phyloP scores from a whole-genome alignment of 92 coral and sea anemone genomes.

The Galaxea fascicularis region DNA sequence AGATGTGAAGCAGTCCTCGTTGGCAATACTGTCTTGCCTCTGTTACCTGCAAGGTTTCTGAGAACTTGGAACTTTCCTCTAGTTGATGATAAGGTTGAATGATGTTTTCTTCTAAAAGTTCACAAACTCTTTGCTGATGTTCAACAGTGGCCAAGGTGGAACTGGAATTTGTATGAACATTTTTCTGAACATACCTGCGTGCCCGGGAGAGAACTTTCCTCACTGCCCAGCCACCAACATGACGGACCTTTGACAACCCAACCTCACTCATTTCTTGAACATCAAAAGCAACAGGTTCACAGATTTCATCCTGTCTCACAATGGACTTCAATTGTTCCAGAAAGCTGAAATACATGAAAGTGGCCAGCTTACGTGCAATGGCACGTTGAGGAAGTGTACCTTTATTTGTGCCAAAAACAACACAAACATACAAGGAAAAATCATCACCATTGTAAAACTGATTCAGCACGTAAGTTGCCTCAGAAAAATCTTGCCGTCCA shows the following conservation, averaged over 20 bases:
- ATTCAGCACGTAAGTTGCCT: conserved; percentile 36
- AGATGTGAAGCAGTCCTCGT: conserved; percentile 38
- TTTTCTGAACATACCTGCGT: conserved; percentile 12
- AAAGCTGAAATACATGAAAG: conserved; percentile 5
- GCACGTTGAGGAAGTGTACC: neutral
- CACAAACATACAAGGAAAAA: conserved; percentile 29
- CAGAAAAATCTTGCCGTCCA: conserved; percentile 34
- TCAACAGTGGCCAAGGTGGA: conserved; percentile 10
- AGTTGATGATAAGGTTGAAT: conserved; percentile 31
- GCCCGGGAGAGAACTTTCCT: conserved; percentile 33
- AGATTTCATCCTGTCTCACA: conserved; percentile 13
- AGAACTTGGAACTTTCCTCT: conserved; percentile 1
- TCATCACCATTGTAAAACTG: conserved; percentile 16
- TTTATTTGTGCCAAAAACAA: neutral
- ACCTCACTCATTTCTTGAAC: conserved; percentile 44
- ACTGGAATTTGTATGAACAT: conserved; percentile 11
- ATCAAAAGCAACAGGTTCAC: conserved; percentile 1
- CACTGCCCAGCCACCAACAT: conserved; percentile 55
- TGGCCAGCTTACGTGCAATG: conserved; percentile 4
- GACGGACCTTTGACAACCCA: conserved; percentile 48
- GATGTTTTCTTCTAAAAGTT: conserved; percentile 36
- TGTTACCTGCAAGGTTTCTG: conserved; percentile 11
- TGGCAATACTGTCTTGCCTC: conserved; percentile 34
- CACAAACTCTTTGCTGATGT: conserved; percentile 17
- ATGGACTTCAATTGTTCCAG: conserved; percentile 13